Evolutionary conservation across 2,113 vertebrate species (phyloP).

Genomic region (Ursus arctos): DNA sequence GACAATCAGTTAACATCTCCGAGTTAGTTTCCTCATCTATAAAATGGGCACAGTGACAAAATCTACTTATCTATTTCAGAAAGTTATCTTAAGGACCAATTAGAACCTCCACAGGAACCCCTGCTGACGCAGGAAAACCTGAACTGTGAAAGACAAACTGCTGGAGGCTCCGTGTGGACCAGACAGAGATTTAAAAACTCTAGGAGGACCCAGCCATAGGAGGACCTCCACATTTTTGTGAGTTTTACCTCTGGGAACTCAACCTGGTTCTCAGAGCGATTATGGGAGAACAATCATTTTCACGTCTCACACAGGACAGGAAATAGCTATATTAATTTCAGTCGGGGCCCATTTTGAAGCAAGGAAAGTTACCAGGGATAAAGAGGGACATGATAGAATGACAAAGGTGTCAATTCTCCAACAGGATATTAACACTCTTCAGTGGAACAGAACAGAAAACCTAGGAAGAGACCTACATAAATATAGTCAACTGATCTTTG

Average conservation of each 20-base stretch:
- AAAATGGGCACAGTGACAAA: background rate
- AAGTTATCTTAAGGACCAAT: background rate
- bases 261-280: background rate
- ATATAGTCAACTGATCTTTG: background rate
- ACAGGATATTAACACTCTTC: background rate
- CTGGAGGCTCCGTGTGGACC: background rate
- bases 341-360: background rate
- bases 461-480: background rate
- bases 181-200: background rate
- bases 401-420: background rate
- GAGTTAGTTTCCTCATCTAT: background rate
- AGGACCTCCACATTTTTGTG: background rate
- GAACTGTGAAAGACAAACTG: no score
- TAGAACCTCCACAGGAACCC: background rate
- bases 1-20: background rate
- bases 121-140: background rate
- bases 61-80: background rate
- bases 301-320: background rate
- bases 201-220: background rate
- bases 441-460: background rate
- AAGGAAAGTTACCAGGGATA: background rate
- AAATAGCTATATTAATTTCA: background rate
- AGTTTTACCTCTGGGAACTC: background rate
- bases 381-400: background rate
- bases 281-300: background rate